These are phyloP conservation scores for Acrocephalus kingi DNA, from an alignment of 2,113 vertebrate genomes.

Conservation along the genomic window DNA sequence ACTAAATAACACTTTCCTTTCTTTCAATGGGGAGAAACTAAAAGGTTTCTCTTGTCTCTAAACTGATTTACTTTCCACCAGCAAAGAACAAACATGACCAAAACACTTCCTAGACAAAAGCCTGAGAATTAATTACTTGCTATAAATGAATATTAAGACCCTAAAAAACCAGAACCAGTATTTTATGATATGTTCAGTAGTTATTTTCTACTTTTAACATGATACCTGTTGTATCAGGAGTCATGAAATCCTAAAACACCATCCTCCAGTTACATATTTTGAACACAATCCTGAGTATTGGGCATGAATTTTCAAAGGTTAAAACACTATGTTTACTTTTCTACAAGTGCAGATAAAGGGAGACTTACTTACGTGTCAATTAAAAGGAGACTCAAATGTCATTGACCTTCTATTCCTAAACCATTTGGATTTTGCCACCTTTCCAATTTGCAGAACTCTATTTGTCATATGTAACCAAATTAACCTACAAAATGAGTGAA, in stretches of 20 bases:
- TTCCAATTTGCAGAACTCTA: not conserved
- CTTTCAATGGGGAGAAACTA: not conserved
- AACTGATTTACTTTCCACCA: not conserved
- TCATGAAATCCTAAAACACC: not conserved
- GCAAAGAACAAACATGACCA: not conserved
- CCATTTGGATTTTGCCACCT: not conserved
- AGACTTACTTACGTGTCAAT: not conserved
- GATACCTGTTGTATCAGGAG: not conserved
- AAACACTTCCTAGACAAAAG: not conserved
- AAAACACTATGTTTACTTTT: not conserved
- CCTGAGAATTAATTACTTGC: not conserved
- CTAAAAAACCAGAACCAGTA: not conserved
- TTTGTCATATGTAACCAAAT: not conserved
- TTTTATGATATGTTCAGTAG: not conserved
- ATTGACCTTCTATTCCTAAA: not conserved
- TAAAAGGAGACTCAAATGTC: not conserved
- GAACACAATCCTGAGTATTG: not conserved
- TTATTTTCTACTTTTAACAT: not conserved
- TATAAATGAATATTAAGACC: not conserved
- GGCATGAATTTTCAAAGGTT: not conserved
- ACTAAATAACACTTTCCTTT: not conserved
- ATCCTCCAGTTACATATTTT: not conserved
- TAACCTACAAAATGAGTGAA: not conserved
- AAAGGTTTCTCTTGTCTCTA: not conserved
- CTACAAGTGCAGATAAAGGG: not conserved